These are phyloP conservation scores for Protophormia terraenovae DNA, from an alignment of 2,888 invertebrate genomes.

Conservation along the genomic window DNA sequence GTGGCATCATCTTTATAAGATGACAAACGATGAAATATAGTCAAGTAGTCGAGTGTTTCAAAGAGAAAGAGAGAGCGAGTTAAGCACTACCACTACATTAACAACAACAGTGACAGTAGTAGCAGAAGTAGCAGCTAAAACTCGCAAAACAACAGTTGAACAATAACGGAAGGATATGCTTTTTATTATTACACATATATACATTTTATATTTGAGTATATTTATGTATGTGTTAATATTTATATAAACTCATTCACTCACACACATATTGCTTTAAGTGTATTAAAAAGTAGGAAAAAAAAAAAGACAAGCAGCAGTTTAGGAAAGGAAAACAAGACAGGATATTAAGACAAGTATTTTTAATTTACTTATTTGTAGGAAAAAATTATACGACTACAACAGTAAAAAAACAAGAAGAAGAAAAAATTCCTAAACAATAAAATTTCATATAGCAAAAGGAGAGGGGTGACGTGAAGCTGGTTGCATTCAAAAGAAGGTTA, in stretches of 20 bases:
- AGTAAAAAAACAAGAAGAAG: neutral
- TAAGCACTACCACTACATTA: constrained; percentile 44
- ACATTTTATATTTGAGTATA: neutral
- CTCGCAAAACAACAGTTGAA: constrained; percentile 20
- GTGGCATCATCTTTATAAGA: constrained; percentile 69
- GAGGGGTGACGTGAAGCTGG: neutral
- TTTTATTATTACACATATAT: constrained; percentile 28
- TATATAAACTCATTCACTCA: no score
- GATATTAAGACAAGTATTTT: constrained; percentile 72
- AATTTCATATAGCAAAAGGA: neutral
- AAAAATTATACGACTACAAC: constrained; percentile 35
- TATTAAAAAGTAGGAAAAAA: constrained; percentile 34
- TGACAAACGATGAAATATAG: constrained; percentile 69
- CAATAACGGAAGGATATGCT: constrained; percentile 67
- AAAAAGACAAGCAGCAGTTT: constrained; percentile 33
- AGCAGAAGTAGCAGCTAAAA: neutral
- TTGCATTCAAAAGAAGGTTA: constrained; percentile 4
- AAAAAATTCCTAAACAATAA: constrained; percentile 49
- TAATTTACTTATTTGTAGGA: constrained; percentile 72
- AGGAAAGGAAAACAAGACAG: constrained; percentile 42
- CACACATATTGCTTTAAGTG: constrained; percentile 45
- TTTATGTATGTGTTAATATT: constrained; percentile 23
- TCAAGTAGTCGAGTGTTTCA: constrained; percentile 48
- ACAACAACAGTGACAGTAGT: neutral
- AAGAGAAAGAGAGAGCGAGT: constrained; percentile 1